These are phyloP conservation scores for Metacarcinus magister DNA, from an alignment of 2,888 invertebrate species.

Conservation along the genomic window DNA sequence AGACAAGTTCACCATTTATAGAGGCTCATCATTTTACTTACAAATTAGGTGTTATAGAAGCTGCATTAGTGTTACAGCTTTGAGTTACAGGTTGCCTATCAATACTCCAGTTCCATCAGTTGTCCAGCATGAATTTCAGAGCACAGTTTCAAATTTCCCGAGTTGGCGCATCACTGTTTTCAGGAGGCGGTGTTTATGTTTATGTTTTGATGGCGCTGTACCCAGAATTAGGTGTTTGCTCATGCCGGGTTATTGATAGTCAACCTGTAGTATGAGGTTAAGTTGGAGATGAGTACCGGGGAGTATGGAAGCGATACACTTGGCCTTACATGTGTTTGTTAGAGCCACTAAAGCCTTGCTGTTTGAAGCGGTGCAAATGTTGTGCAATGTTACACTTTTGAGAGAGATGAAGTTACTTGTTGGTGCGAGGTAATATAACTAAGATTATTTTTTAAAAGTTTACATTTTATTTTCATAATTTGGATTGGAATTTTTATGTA, in stretches of 20 bases:
- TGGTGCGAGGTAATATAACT: neutral
- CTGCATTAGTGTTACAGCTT: neutral
- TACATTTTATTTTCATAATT: neutral
- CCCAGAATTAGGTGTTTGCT: no score
- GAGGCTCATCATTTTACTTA: neutral
- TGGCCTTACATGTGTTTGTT: neutral
- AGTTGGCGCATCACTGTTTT: no score
- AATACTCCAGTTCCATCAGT: no score
- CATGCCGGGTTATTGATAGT: no score
- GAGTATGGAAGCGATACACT: neutral
- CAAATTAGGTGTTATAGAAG: neutral
- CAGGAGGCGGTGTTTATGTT: no score
- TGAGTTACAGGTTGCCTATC: neutral
- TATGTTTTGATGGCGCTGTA: no score
- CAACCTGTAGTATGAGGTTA: neutral
- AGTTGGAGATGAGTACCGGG: neutral
- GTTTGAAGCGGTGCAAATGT: neutral
- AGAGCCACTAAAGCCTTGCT: constrained; percentile 32
- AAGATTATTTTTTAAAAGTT: neutral
- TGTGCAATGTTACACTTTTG: constrained; percentile 4
- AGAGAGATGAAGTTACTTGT: neutral
- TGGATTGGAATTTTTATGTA: neutral
- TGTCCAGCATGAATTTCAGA: no score
- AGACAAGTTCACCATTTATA: neutral
- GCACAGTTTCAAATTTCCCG: no score